These are phyloP conservation scores for Doris montereyensis DNA, from an alignment of 2,888 invertebrate genomes.

Conservation along the genomic window DNA sequence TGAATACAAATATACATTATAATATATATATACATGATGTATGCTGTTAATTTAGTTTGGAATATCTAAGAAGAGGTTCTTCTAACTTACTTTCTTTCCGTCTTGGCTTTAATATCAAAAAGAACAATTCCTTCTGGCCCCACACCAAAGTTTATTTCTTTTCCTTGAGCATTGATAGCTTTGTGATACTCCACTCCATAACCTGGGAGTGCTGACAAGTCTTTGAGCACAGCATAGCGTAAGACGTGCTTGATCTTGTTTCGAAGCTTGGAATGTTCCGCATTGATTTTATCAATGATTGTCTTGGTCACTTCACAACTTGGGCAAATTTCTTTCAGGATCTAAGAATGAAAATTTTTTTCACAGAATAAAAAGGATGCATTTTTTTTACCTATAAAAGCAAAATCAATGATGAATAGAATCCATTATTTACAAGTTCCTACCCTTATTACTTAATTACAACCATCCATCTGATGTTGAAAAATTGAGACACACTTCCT, in stretches of 20 bases:
- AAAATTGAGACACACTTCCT: too few relatives aligned
- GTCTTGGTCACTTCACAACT: neutral
- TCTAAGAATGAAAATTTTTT: neutral
- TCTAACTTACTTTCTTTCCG: slow-evolving; percentile 32
- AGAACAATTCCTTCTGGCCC: slow-evolving; percentile 84
- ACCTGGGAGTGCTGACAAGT: slow-evolving; percentile 84
- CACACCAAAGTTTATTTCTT: slow-evolving; percentile 76
- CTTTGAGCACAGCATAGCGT: slow-evolving; percentile 87
- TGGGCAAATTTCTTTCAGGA: neutral
- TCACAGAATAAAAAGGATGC: too few relatives aligned
- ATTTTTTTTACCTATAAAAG: too few relatives aligned
- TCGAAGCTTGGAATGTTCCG: slow-evolving; percentile 71
- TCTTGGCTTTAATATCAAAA: slow-evolving; percentile 12
- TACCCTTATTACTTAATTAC: too few relatives aligned
- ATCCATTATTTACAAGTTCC: too few relatives aligned
- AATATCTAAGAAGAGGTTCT: neutral
- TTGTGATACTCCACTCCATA: slow-evolving; percentile 88
- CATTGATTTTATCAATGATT: slow-evolving; percentile 45
- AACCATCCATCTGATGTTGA: too few relatives aligned
- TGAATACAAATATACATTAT: too few relatives aligned
- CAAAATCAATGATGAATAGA: too few relatives aligned
- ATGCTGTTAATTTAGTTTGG: neutral
- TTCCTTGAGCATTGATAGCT: slow-evolving; percentile 71
- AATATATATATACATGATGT: too few relatives aligned
- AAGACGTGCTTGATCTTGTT: slow-evolving; percentile 84